Evolutionary conservation across 2,113 vertebrate genomes (phyloP), one percentile per base, ranked within the genome.

Genomic region (Passer domesticus): DNA sequence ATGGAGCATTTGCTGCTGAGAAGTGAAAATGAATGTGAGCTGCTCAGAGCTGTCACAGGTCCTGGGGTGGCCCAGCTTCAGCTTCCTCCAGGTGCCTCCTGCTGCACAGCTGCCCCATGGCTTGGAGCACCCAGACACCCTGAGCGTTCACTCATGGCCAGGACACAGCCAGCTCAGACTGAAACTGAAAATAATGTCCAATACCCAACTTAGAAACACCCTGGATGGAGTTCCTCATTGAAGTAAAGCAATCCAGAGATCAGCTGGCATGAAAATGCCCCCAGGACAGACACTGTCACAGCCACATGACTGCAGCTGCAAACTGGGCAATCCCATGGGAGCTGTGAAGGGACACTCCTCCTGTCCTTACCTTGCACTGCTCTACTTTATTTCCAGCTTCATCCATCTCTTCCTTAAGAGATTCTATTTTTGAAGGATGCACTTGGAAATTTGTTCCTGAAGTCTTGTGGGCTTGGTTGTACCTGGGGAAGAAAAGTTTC

Each of bases 351-450:
- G 7, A 68, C 4, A 53, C 14, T 44, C n/a, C 24, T 63, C 60
- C 41, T 47, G 14, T 31, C 80, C 52, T 70, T 97, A 99, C 99
- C 99, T 99, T 99, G 98, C 99, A 99, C 63, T 99, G 98, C 75
- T 99, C 99, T 69, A 99, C 98, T 98, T 99, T 99, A 95, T 99
- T 99, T 94, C 98, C 99, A 95, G 99, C 99, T 97, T 99, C 99
- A 76, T 99, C 99, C 98, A 99, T 98, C 96, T 99, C 99, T 94
- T 99, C 99, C 92, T 99, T 99, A 22, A 99, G 98, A 31, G 99
- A 98, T 86, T 99, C 99, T 94, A 99, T 98, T 96, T 99, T 99
- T 33, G 99, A 99, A 43, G 99, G 99, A 97, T 99, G 99, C 83
- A 99, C 98, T 96, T 99, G 99, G 95, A 99, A 99, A 96, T 99